A percentile compares a stretch with the other conserved stretches of the same genome.
phyloP scores from a whole-genome alignment of 2,888 invertebrate genomes.

The Pemphredon lugubris region DNA sequence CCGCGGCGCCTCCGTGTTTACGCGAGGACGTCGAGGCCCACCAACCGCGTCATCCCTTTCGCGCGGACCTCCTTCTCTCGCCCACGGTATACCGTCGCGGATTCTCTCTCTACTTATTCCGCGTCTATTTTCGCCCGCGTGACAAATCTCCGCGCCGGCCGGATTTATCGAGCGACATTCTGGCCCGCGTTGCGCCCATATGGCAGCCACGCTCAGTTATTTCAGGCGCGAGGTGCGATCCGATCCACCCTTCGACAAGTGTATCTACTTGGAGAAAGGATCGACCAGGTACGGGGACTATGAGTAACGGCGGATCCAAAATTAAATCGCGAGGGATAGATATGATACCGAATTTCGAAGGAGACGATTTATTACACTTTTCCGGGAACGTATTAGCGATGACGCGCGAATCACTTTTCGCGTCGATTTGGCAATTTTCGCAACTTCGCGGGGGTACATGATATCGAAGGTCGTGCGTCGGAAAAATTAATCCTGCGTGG shows the following conservation, averaged over 20 bases:
- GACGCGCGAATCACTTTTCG: too few species aligned
- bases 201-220: conserved; percentile 61
- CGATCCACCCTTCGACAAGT: conserved; percentile 7
- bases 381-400: too few species aligned
- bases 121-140: conserved; percentile 65
- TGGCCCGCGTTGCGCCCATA: conserved; percentile 62
- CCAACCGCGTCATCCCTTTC: conserved; percentile 66
- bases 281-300: too few species aligned
- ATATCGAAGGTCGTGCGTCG: too few species aligned
- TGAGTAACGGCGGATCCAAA: too few species aligned
- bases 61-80: conserved; percentile 27
- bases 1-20: conserved; percentile 83
- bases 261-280: too few species aligned
- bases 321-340: too few species aligned
- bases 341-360: too few species aligned
- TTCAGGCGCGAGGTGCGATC: conserved; percentile 57
- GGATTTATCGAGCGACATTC: conserved; percentile 68
- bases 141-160: conserved; percentile 63
- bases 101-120: conserved; percentile 54
- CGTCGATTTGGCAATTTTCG: too few species aligned
- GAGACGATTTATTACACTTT: too few species aligned
- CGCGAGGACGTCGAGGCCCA: conserved; percentile 69
- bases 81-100: conserved; percentile 11
- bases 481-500: too few species aligned
- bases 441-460: too few species aligned